phyloP scores from a whole-genome alignment of 1,140 invertebrate species.

The Melanaphis sacchari region DNA sequence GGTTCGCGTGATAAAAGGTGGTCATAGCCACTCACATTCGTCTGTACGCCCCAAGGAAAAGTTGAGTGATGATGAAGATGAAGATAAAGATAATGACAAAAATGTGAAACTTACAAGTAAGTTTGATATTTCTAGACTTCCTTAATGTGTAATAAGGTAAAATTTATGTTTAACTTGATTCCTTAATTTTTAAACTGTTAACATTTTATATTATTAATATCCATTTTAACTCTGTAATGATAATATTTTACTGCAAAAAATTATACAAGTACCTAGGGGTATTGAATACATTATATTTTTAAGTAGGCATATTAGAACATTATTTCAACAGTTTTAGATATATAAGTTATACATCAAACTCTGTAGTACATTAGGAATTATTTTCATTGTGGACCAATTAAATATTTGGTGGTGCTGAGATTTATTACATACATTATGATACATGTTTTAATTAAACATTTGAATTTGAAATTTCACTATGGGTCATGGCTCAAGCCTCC shows the following conservation, averaged over 20 bases:
- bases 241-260: neutral
- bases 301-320: neutral
- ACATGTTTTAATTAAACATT: neutral
- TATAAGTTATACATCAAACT: too few species aligned
- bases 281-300: neutral
- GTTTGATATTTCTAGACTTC: neutral
- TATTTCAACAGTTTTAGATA: neutral
- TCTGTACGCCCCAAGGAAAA: conserved; percentile 11
- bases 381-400: neutral
- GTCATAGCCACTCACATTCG: conserved; percentile 69
- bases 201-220: neutral
- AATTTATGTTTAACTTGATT: neutral
- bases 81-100: neutral
- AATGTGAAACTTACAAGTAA: neutral
- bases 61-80: conserved; percentile 42
- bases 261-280: neutral
- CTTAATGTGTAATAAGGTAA: neutral
- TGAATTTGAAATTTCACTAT: neutral
- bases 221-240: neutral
- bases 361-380: neutral
- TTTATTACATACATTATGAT: neutral
- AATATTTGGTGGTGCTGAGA: neutral
- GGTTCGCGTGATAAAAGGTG: conserved; percentile 87
- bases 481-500: neutral
- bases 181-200: neutral